These are phyloP conservation scores for Caenorhabditis sulstoni DNA, from an alignment of 2,888 invertebrate species.

Conservation along the genomic window DNA sequence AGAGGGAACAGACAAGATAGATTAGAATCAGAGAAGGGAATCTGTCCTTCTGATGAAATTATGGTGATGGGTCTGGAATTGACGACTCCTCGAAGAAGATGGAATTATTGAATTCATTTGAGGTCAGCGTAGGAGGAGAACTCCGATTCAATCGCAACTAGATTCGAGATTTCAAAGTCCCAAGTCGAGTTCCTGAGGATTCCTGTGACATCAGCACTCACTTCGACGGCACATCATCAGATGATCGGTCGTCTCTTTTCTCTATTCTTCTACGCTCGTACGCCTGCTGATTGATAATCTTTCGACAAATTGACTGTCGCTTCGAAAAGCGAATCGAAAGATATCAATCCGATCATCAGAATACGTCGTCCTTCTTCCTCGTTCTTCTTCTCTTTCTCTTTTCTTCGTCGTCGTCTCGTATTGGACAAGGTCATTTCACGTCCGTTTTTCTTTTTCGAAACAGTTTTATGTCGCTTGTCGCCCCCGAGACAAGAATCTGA, in stretches of 20 bases:
- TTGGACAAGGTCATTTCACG: conserved; percentile 29
- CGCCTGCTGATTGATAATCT: background rate
- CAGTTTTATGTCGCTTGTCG: conserved; percentile 31
- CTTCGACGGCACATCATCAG: background rate
- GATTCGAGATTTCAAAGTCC: too few species aligned
- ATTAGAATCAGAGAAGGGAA: background rate
- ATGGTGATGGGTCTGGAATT: background rate
- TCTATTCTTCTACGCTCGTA: too few species aligned
- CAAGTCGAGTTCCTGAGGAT: background rate
- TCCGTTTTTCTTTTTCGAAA: conserved; percentile 19
- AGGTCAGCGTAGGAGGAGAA: background rate
- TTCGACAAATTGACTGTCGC: conserved; percentile 11
- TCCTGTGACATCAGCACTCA: background rate
- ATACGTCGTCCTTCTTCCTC: background rate
- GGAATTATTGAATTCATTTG: too few species aligned
- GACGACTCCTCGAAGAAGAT: too few species aligned
- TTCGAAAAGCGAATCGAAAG: background rate
- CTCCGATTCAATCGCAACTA: too few species aligned
- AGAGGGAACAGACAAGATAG: background rate
- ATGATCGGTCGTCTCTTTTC: conserved; percentile 20
- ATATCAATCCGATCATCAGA: conserved; percentile 12
- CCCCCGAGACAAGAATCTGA: background rate
- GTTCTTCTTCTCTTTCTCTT: background rate
- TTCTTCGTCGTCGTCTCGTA: conserved; percentile 21
- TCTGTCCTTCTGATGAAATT: background rate